Evolutionary conservation across 2,888 invertebrate genomes (phyloP), one percentile per base, ranked within the genome.

Genomic region (Ectemnius continuus): DNA sequence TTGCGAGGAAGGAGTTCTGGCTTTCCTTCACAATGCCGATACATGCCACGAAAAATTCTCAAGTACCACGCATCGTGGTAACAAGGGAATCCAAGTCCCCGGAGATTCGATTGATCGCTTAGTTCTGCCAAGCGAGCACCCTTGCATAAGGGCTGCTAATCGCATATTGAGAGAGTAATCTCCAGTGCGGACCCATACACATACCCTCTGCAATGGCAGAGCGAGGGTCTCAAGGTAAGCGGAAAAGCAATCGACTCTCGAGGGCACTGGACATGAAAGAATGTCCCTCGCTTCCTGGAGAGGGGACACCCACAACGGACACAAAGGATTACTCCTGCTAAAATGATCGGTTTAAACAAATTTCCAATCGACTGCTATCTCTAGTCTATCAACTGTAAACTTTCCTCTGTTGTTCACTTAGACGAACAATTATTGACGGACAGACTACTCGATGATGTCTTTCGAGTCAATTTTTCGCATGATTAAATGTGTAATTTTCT

Each of bases 81-180:
- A 76, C 63, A 75, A 76, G 64, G 70, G 76, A 68, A 18, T 75
- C 60, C 52, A 64, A 67, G 64, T 78, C 82, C 70, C 80, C 57
- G 36, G 78, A 74, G 82, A 80, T 70, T 71, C 74, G 81, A 69
- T 76, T 75, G 78, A 82, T 80, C 80, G 78, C 67, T 80, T 77
- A 16, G 75, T 67, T 68, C 68, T 67, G 60, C 72, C 75, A 68
- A 67, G 76, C 61, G 76, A 66, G 71, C 71, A 76, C 76, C 76
- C 61, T 76, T 71, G 65, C 71, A 57, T 59, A 68, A 71, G 76
- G 76, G 76, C 66, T 76, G 71, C 76, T 76, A 76, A 76, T 76
- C 76, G 76, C 71, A 67, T 76, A 71, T 76, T 68, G 71, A 61
- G 76, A 62, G 64, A 71, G 56, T 72, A 71, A 72, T 76, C 76